These are phyloP conservation scores for Oryctolagus cuniculus DNA, from an alignment of 2,113 vertebrate genomes.

Conservation along the genomic window DNA sequence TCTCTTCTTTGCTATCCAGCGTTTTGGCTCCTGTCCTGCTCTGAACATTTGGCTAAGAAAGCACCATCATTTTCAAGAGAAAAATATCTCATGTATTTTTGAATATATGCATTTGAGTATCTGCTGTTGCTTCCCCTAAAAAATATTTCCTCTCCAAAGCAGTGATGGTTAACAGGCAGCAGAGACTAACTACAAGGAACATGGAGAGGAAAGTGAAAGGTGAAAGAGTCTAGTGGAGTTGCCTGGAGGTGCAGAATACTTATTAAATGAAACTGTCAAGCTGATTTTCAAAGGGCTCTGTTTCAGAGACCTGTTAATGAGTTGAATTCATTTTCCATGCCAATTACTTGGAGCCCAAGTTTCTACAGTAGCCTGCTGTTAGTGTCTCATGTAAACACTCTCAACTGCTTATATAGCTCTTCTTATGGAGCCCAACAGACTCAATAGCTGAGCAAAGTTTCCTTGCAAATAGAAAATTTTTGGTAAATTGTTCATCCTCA, in stretches of 20 bases:
- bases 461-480: constrained; percentile 43
- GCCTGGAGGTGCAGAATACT: constrained; percentile 44
- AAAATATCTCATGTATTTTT: not conserved
- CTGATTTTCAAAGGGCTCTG: constrained; percentile 68
- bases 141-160: constrained; percentile 26
- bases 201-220: constrained; percentile 48
- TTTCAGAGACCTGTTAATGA: constrained; percentile 71
- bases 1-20: not conserved
- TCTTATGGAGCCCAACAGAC: constrained; percentile 8
- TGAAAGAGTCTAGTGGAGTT: constrained; percentile 50
- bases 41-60: constrained; percentile 14
- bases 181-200: constrained; percentile 16
- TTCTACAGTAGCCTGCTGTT: constrained; percentile 61
- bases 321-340: constrained; percentile 71
- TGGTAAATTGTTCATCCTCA: not conserved
- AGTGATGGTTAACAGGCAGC: constrained; percentile 27
- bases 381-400: constrained; percentile 64
- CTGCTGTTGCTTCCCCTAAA: not conserved
- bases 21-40: not conserved
- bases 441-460: constrained; percentile 20
- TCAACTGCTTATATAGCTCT: constrained; percentile 32
- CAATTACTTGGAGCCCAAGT: constrained; percentile 62
- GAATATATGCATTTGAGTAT: not conserved
- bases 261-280: constrained; percentile 70
- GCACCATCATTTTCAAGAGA: not conserved